A percentile compares a stretch with the other conserved stretches of the same genome.
phyloP scores from a whole-genome alignment of 2,113 vertebrate species.

The Arizona elegans region DNA sequence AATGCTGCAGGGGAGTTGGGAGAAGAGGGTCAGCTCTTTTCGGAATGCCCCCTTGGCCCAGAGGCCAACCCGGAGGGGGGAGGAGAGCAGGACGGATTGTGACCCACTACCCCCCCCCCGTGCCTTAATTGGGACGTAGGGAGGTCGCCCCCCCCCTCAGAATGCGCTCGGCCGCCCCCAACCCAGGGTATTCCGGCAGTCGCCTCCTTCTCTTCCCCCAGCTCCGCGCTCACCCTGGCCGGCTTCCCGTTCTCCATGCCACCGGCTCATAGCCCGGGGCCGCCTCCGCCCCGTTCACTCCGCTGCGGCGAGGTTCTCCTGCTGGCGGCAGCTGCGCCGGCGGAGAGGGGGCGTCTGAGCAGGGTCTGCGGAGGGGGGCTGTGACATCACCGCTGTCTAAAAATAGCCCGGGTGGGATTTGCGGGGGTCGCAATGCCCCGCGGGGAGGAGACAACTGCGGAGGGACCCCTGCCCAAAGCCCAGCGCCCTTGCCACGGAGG shows the following conservation, averaged over 20 bases:
- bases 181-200: not conserved
- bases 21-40: not conserved
- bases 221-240: not conserved
- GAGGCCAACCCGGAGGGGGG: not conserved
- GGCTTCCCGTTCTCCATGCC: not conserved
- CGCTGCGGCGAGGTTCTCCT: not conserved
- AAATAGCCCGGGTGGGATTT: not conserved
- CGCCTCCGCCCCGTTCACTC: not conserved
- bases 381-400: slow-evolving; percentile 26
- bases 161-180: not conserved
- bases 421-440: not conserved
- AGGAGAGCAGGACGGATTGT: not conserved
- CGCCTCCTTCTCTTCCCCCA: not conserved
- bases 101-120: not conserved
- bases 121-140: not conserved
- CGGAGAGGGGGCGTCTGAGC: not conserved
- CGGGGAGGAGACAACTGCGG: not conserved
- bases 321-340: not conserved
- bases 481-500: not conserved
- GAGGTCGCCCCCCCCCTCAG: not conserved
- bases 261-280: not conserved
- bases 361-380: not conserved
- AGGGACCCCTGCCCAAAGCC: not conserved
- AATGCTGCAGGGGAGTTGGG: not conserved
- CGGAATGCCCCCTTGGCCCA: not conserved